Evolutionary conservation across 2,797 vertebrate genomes (phyloP).

Genomic region (Anguilla pacifica): DNA sequence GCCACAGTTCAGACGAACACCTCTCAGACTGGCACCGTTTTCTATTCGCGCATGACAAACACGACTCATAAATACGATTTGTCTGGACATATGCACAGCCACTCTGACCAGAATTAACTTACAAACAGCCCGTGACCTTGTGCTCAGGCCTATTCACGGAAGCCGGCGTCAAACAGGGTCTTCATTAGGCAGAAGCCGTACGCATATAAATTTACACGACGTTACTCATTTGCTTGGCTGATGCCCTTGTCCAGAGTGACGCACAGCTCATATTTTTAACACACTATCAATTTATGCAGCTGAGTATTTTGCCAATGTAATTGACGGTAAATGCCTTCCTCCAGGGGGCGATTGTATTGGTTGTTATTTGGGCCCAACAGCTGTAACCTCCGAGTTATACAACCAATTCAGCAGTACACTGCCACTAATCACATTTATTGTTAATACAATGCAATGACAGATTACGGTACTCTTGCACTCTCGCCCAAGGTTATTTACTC

Average conservation of each 20-base stretch:
- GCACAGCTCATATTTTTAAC: background rate
- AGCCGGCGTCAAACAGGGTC: background rate
- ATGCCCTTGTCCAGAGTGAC: background rate
- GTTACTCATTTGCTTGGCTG: background rate
- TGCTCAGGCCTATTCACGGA: background rate
- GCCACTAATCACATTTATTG: background rate
- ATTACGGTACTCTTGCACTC: background rate
- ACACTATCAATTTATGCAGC: background rate
- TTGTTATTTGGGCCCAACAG: background rate
- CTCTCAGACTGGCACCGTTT: background rate
- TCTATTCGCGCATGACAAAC: background rate
- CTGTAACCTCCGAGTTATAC: background rate
- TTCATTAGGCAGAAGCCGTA: background rate
- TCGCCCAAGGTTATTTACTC: background rate
- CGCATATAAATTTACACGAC: background rate
- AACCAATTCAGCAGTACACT: background rate
- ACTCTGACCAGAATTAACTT: background rate
- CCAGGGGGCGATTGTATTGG: background rate
- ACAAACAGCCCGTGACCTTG: background rate
- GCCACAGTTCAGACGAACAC: background rate
- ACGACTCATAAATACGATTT: background rate
- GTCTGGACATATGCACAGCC: background rate
- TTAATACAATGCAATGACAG: background rate
- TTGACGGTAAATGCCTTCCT: background rate
- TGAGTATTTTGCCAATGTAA: background rate